Conservation (phyloP, 1,140 invertebrate species). For the Nylanderia fulva region DNA sequence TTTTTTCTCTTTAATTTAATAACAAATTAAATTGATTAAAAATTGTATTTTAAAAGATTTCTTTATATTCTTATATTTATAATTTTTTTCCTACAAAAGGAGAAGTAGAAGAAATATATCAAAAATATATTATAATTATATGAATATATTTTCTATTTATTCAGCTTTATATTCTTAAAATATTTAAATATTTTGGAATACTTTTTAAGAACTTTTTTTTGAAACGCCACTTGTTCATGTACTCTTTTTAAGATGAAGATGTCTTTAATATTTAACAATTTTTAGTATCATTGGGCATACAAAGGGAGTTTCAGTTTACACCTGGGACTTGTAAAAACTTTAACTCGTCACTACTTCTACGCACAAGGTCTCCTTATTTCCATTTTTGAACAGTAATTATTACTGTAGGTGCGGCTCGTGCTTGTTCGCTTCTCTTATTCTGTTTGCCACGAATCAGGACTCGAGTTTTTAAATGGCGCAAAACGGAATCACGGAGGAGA, state of each 20-base stretch:
- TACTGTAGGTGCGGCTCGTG: conserved; percentile 2
- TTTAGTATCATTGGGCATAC: neutral
- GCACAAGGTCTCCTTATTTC: neutral
- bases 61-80: too few species aligned
- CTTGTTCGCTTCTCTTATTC: conserved; percentile 33
- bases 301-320: neutral
- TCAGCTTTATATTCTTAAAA: neutral
- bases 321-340: neutral
- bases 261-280: neutral
- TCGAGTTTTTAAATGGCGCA: conserved; percentile 1
- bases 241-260: neutral
- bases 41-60: neutral
- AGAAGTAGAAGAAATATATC: neutral
- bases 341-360: neutral
- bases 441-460: conserved; percentile 24
- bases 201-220: neutral
- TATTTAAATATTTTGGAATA: neutral
- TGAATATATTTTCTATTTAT: neutral
- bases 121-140: neutral
- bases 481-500: neutral
- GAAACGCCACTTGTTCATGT: neutral
- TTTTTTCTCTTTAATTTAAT: conserved; percentile 1
- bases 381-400: conserved; percentile 35
- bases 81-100: neutral
- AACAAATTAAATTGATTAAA: neutral